Percentiles rank a stretch among this genome's conserved stretches.
These are phyloP conservation scores for Mus pahari DNA, from an alignment of 2,113 vertebrate species.

Conservation along the genomic window DNA sequence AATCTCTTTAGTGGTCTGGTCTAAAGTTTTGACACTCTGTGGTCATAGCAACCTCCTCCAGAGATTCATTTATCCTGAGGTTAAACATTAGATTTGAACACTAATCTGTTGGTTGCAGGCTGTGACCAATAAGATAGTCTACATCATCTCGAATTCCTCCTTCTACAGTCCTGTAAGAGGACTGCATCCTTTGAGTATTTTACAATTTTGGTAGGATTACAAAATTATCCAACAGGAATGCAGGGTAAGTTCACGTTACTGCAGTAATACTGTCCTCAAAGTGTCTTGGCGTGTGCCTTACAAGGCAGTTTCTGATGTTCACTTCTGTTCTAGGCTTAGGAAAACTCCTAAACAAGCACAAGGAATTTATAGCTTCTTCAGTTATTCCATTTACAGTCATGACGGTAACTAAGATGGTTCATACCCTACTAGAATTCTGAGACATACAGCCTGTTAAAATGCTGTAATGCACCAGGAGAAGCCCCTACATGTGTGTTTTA, in stretches of 20 bases:
- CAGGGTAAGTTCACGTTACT: background rate
- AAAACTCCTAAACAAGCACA: background rate
- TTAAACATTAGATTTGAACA: background rate
- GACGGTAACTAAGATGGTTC: background rate
- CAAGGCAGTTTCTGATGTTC: background rate
- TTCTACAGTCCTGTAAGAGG: background rate
- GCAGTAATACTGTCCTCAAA: background rate
- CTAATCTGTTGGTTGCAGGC: background rate
- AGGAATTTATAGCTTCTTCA: background rate
- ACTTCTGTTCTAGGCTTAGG: background rate
- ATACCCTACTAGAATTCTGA: background rate
- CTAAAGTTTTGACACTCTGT: background rate
- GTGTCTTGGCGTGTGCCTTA: background rate
- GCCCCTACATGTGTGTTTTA: rapidly evolving
- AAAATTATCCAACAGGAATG: background rate
- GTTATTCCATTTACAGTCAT: background rate
- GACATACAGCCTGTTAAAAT: background rate
- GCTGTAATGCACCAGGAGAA: too few species aligned
- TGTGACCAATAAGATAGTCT: background rate
- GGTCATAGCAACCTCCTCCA: background rate
- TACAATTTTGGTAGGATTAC: background rate
- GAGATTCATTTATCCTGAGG: background rate
- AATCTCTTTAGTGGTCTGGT: background rate
- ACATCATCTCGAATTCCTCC: background rate
- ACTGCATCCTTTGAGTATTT: background rate